Conservation (phyloP, 1,140 invertebrate genomes). For the Hyles vespertilio region DNA sequence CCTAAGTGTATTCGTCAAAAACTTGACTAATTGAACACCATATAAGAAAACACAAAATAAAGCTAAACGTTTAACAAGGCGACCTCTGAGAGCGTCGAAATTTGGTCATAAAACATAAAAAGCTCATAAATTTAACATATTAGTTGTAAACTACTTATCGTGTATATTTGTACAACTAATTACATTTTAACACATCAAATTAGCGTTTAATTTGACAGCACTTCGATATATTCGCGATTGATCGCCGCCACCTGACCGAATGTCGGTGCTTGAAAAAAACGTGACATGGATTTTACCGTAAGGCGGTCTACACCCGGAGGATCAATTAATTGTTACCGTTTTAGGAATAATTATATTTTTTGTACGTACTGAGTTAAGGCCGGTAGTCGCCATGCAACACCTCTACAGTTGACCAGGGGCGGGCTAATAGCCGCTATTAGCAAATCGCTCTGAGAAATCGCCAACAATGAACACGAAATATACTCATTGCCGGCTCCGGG, state of each 20-base stretch:
- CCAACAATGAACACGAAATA: constrained; percentile 62
- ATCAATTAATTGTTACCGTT: constrained; percentile 63
- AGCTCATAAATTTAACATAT: neutral
- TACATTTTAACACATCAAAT: constrained; percentile 4
- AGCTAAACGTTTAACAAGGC: too few relatives aligned
- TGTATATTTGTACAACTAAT: constrained; percentile 7
- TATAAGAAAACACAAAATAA: too few relatives aligned
- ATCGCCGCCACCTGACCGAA: constrained; percentile 6
- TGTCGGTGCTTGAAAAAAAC: constrained; percentile 22
- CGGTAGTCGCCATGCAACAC: constrained; percentile 49
- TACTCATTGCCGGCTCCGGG: constrained; percentile 47
- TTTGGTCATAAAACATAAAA: constrained; percentile 3
- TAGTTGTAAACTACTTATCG: constrained; percentile 1
- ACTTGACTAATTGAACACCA: too few relatives aligned
- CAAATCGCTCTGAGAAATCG: constrained; percentile 65
- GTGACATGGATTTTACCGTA: constrained; percentile 52
- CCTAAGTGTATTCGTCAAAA: too few relatives aligned
- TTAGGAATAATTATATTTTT: constrained; percentile 62
- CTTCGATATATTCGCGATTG: constrained; percentile 7
- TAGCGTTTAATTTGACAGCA: constrained; percentile 3
- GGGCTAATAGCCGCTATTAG: constrained; percentile 64
- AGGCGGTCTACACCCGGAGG: constrained; percentile 37
- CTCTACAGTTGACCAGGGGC: constrained; percentile 38
- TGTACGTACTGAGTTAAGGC: constrained; percentile 38
- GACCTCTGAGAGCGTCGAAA: neutral